These are phyloP conservation scores for Gryllus longicercus DNA, from an alignment of 2,888 invertebrate species.

Conservation along the genomic window DNA sequence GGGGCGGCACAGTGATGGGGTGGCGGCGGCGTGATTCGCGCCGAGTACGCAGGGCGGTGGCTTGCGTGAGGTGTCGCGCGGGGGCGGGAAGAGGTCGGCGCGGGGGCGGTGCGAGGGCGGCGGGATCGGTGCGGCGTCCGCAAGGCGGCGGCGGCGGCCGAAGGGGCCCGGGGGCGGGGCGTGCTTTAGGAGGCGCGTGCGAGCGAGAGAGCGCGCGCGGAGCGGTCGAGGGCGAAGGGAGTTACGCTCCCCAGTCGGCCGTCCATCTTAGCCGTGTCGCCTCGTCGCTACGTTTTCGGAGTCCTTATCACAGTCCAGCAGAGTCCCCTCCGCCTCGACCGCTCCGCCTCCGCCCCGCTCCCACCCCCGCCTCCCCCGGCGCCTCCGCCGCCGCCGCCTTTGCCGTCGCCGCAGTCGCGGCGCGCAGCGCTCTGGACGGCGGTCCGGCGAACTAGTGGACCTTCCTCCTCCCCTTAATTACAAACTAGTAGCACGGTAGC, in stretches of 20 bases:
- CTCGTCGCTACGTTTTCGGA: constrained; percentile 25
- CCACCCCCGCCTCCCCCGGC: neutral
- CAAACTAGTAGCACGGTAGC: constrained; percentile 33
- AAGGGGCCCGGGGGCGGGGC: neutral
- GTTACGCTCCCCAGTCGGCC: constrained; percentile 35
- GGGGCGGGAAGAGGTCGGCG: no score
- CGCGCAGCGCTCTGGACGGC: constrained; percentile 23
- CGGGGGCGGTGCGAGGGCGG: no score
- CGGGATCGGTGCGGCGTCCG: no score
- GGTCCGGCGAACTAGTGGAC: constrained; percentile 33
- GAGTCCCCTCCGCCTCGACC: constrained; percentile 24
- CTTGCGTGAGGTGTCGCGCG: no score
- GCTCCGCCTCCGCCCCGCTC: neutral
- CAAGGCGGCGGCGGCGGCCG: no score
- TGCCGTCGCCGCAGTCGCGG: neutral
- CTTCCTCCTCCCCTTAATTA: constrained; percentile 30
- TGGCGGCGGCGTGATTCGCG: no score
- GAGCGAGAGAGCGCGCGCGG: constrained; percentile 26
- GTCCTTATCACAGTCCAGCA: constrained; percentile 17
- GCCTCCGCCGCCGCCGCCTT: neutral
- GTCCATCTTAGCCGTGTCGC: constrained; percentile 34
- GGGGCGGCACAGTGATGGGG: no score
- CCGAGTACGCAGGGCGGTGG: no score
- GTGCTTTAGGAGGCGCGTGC: constrained; percentile 24
- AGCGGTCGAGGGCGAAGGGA: constrained; percentile 28